phyloP scores from a whole-genome alignment of 2,888 invertebrate species.

The Andrena praecox region DNA sequence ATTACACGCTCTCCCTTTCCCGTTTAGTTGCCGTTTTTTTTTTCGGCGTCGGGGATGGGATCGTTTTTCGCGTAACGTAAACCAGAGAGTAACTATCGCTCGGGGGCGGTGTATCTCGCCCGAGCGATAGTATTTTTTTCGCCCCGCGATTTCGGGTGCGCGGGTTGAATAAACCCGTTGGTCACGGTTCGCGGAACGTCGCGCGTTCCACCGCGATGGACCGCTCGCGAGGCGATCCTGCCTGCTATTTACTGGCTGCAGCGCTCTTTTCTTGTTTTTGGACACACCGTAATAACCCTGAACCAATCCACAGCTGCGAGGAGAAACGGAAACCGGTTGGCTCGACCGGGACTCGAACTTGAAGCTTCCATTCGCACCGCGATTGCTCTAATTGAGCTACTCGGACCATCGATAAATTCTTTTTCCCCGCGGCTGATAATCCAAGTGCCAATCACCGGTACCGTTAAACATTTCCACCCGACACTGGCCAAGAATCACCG shows the following conservation, averaged over 20 bases:
- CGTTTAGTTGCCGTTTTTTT: conserved; percentile 1
- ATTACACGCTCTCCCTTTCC: conserved; percentile 37
- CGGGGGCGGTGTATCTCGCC: neutral
- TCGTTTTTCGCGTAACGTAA: conserved; percentile 10
- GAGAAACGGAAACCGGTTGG: neutral
- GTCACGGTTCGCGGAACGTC: conserved; percentile 23
- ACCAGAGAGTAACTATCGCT: conserved; percentile 38
- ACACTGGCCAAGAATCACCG: neutral
- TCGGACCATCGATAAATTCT: neutral
- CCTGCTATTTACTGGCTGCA: neutral
- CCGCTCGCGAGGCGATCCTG: conserved; percentile 10
- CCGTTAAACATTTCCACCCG: neutral
- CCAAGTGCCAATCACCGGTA: neutral
- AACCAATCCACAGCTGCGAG: neutral
- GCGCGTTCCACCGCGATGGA: conserved; percentile 23
- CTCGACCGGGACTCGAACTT: neutral
- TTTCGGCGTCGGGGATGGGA: neutral
- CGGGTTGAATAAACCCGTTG: conserved; percentile 39
- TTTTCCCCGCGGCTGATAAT: neutral
- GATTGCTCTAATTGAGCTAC: conserved; percentile 4
- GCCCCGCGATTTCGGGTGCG: conserved; percentile 13
- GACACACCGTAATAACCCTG: conserved; percentile 15
- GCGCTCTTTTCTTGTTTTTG: conserved; percentile 5
- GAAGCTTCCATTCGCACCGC: neutral
- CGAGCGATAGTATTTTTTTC: conserved; percentile 36